phyloP scores from a whole-genome alignment of 2,797 vertebrate genomes.

The Coreius guichenoti region DNA sequence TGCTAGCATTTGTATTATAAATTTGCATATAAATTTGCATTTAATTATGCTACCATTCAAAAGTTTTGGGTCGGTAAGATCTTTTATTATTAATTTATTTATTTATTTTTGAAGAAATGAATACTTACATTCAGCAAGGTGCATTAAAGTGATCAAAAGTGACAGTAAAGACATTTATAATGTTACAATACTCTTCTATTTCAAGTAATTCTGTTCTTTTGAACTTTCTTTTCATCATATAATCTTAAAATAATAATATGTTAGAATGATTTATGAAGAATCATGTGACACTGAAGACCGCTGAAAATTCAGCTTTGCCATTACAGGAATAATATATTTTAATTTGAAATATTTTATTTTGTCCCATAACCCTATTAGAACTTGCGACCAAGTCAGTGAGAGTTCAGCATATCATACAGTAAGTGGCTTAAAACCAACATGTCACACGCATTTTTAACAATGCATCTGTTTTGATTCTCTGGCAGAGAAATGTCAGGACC shows the following conservation, averaged over 20 bases:
- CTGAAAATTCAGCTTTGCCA: background rate
- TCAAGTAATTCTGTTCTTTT: background rate
- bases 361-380: background rate
- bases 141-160: too few relatives aligned
- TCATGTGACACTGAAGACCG: background rate
- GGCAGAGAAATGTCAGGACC: conserved; percentile 87
- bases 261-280: background rate
- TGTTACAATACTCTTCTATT: background rate
- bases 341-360: background rate
- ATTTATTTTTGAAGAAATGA: background rate
- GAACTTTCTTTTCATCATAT: background rate
- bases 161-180: too few relatives aligned
- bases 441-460: background rate
- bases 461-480: background rate
- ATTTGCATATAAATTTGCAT: too few relatives aligned
- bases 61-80: background rate
- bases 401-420: background rate
- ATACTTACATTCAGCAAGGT: background rate
- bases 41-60: background rate
- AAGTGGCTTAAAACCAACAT: background rate
- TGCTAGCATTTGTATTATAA: background rate
- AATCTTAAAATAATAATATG: background rate
- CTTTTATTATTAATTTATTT: background rate
- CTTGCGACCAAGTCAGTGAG: background rate
- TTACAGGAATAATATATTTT: background rate